Evolutionary conservation across 2,888 invertebrate genomes (phyloP), one percentile per base, ranked within the genome.

Genomic region (Frankliniella fusca): DNA sequence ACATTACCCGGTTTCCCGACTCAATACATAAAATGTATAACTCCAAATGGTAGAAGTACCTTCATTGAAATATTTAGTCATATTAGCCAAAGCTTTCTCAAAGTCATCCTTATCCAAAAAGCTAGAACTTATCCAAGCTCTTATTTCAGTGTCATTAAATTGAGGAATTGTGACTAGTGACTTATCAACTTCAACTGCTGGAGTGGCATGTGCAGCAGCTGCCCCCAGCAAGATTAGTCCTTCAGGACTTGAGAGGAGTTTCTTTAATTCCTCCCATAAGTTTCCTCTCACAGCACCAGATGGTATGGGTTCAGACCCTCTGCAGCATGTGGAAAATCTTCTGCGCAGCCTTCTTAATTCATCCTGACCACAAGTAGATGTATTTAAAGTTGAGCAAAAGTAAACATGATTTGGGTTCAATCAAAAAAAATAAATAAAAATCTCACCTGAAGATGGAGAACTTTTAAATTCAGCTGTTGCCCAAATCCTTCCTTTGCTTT

Each of bases 31-130:
- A n/a, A n/a, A n/a, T n/a, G n/a, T 38, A 38, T 38, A 5, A 38
- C 5, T 38, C 38, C 5, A 38, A 15, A 61, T 15, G n/a, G 15
- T 54, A 54, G 8, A 18, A 61, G 61, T 76, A 76, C 70, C 70
- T 76, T 76, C 70, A 76, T 76, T 76, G 10, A 76, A 76, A 27
- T 76, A 76, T 27, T 76, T 76, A 11, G 70, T 76, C 70, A 76
- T 76, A 12, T 76, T 76, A 10, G 70, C 70, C 27, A 76, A 12
- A 8, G 23, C 27, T 76, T 27, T 76, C 27, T 76, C 70, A 76
- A 76, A 76, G 27, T 76, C 70, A 76, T 76, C 70, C 27, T 76
- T 76, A 27, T 76, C 70, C 9, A 76, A 27, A 27, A 76, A 76
- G 27, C 23, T 23, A 76, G 70, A 76, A 23, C 23, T 12, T 27